These are phyloP conservation scores for Cydia pomonella DNA, from an alignment of 1,140 invertebrate species.

Conservation along the genomic window DNA sequence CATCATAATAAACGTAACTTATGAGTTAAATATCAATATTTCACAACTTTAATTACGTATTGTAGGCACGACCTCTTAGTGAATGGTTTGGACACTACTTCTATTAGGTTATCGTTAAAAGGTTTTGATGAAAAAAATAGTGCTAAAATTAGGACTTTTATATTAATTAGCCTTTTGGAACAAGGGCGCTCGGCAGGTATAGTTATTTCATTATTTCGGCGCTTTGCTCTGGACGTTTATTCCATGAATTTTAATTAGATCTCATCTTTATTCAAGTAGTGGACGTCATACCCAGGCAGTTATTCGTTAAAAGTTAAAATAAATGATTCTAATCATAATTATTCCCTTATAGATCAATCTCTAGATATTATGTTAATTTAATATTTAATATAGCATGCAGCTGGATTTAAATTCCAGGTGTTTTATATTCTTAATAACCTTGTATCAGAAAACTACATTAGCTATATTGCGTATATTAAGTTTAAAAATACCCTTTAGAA, in stretches of 20 bases:
- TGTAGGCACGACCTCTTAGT: background rate
- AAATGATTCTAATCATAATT: slow-evolving; percentile 5
- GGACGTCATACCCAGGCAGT: background rate
- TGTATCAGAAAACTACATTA: background rate
- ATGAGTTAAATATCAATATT: slow-evolving; percentile 17
- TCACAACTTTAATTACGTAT: background rate
- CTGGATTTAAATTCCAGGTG: background rate
- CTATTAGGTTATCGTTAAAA: background rate
- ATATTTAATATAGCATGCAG: background rate
- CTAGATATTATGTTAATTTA: background rate
- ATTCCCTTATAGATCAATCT: background rate
- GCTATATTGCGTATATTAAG: background rate
- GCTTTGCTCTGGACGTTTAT: slow-evolving; percentile 18
- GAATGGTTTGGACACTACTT: background rate
- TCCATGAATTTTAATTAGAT: slow-evolving; percentile 31
- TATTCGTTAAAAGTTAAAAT: slow-evolving; percentile 12
- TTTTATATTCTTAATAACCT: background rate
- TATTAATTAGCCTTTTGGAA: slow-evolving; percentile 22
- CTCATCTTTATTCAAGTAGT: slow-evolving; percentile 29
- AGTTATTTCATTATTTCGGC: slow-evolving; percentile 25
- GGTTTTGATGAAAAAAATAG: background rate
- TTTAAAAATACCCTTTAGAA: background rate
- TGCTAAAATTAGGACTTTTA: background rate
- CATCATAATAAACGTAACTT: background rate
- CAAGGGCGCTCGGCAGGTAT: slow-evolving; percentile 1